These are phyloP conservation scores for Mobula hypostoma DNA, from an alignment of 2,113 vertebrate species.

Conservation along the genomic window DNA sequence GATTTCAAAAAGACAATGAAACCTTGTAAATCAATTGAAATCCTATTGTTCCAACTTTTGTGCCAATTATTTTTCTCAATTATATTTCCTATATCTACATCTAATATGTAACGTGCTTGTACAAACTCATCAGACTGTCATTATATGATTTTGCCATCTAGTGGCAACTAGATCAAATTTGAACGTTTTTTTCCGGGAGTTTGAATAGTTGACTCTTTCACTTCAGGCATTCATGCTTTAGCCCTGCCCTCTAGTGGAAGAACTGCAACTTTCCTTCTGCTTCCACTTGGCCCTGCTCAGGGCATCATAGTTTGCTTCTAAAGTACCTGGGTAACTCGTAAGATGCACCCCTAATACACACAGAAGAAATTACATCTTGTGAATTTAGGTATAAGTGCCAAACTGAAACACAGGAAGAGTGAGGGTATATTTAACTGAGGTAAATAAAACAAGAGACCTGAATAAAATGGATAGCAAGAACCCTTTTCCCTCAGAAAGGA, in stretches of 20 bases:
- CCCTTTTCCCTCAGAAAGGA: too few species aligned
- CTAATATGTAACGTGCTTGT: background rate
- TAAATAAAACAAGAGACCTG: too few species aligned
- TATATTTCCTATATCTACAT: background rate
- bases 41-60: background rate
- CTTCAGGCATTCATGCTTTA: background rate
- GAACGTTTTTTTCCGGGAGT: background rate
- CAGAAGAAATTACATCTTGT: too few species aligned
- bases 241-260: background rate
- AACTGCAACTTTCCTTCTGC: background rate
- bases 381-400: too few species aligned
- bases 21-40: background rate
- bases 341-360: too few species aligned
- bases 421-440: too few species aligned
- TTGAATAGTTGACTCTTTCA: background rate
- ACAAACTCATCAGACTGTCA: background rate
- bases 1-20: background rate
- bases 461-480: too few species aligned
- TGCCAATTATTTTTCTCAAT: background rate
- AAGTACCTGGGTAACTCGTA: too few species aligned
- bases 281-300: background rate
- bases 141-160: background rate
- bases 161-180: background rate
- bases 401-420: too few species aligned
- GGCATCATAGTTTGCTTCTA: too few species aligned